Percentiles rank a stretch among this genome's conserved stretches.
Evolutionary conservation across 2,888 invertebrate genomes (phyloP).

Genomic region (Lasioglossum vierecki): DNA sequence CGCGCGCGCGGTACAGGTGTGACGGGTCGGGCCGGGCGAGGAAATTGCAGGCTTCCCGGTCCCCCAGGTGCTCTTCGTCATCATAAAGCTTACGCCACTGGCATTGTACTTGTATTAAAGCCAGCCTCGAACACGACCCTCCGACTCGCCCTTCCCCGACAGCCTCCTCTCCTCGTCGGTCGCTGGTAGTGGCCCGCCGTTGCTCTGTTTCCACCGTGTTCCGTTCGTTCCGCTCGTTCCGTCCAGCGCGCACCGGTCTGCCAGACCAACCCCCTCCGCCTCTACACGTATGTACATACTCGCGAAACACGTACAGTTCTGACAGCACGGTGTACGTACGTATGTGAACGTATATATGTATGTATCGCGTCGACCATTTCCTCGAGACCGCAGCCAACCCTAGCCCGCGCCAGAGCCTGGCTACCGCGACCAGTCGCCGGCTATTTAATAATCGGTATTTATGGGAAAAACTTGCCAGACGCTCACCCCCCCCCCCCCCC

Average conservation of each 20-base stretch:
- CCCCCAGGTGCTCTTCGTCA: constrained; percentile 84
- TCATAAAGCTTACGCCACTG: constrained; percentile 83
- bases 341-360: not conserved
- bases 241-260: constrained; percentile 20
- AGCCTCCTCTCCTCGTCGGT: constrained; percentile 5
- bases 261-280: constrained; percentile 21
- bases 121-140: constrained; percentile 76
- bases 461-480: constrained; percentile 80
- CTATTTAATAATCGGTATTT: constrained; percentile 82
- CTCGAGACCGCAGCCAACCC: constrained; percentile 61
- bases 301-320: not conserved
- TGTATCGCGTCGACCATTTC: constrained; percentile 48
- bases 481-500: constrained; percentile 18
- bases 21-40: constrained; percentile 72
- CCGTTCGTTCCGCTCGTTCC: constrained; percentile 30
- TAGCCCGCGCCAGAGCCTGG: constrained; percentile 34
- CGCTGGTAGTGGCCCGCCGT: constrained; percentile 14
- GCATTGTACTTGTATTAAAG: constrained; percentile 82
- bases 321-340: not conserved
- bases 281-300: constrained; percentile 18
- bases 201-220: constrained; percentile 33
- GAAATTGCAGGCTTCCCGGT: constrained; percentile 82
- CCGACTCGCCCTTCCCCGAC: constrained; percentile 51
- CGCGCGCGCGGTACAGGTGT: constrained; percentile 77
- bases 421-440: constrained; percentile 60